Evolutionary conservation across 2,888 invertebrate species (phyloP).

Genomic region (Drosophila koepferae): DNA sequence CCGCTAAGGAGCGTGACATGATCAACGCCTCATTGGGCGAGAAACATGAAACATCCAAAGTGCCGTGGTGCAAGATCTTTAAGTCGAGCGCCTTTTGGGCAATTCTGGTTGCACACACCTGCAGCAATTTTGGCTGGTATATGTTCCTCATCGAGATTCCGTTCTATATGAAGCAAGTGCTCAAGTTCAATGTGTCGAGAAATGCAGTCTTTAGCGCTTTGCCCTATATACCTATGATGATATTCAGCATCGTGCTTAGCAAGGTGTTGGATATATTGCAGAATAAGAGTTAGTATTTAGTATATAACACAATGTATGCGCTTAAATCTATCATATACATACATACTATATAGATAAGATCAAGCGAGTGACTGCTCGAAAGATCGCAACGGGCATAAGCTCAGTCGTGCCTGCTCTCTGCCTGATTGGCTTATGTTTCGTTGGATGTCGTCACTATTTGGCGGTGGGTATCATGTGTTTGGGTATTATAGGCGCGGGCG

Average conservation of each 20-base stretch:
- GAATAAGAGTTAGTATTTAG: neutral
- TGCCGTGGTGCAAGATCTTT: neutral
- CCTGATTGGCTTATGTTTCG: constrained; percentile 89
- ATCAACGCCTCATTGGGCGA: neutral
- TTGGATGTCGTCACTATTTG: constrained; percentile 88
- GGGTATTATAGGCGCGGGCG: constrained; percentile 90
- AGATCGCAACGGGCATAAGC: constrained; percentile 90
- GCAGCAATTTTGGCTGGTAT: constrained; percentile 94
- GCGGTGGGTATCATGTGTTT: constrained; percentile 87
- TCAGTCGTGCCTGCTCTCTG: constrained; percentile 89
- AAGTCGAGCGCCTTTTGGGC: neutral
- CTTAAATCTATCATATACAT: neutral
- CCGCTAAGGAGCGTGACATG: neutral
- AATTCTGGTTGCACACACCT: constrained; percentile 71
- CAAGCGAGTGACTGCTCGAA: constrained; percentile 89
- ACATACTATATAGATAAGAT: constrained; percentile 83
- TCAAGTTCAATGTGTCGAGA: constrained; percentile 72
- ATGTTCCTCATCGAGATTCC: constrained; percentile 93
- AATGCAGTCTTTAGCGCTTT: neutral
- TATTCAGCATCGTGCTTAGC: constrained; percentile 85
- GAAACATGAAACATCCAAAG: neutral
- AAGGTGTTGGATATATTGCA: constrained; percentile 89
- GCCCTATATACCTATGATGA: constrained; percentile 82
- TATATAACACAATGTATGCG: no score
- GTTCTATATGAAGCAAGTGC: constrained; percentile 92